A percentile compares a stretch with the other conserved stretches of the same genome.
Conservation (phyloP, 1,140 invertebrate genomes). For the Bombus sylvicola region DNA sequence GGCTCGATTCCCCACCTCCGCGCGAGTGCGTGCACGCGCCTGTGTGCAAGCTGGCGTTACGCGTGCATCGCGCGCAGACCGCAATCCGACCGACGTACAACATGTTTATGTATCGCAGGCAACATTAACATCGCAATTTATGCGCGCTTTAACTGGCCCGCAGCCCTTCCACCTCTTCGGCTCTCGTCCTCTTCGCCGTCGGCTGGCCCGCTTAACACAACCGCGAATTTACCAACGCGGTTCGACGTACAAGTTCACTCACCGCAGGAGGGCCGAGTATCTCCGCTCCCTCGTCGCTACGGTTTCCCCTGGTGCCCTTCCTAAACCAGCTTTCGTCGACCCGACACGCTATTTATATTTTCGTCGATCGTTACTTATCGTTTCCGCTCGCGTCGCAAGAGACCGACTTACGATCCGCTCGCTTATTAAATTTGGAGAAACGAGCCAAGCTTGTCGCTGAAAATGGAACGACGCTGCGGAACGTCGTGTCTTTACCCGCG, state of each 20-base stretch:
- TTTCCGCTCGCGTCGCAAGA: neutral
- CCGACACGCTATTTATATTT: slow-evolving; percentile 64
- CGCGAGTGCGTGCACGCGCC: slow-evolving; percentile 11
- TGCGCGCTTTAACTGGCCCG: slow-evolving; percentile 75
- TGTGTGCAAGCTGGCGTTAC: slow-evolving; percentile 32
- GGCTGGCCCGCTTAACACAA: slow-evolving; percentile 71
- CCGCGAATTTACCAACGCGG: slow-evolving; percentile 74
- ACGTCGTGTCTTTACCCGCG: neutral
- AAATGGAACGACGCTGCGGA: neutral
- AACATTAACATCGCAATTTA: slow-evolving; percentile 81
- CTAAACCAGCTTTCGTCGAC: slow-evolving; percentile 42
- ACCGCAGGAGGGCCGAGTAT: slow-evolving; percentile 54
- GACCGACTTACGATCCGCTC: neutral
- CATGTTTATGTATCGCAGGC: slow-evolving; percentile 79
- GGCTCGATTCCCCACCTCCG: neutral
- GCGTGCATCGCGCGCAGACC: slow-evolving; percentile 69
- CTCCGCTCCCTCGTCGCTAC: slow-evolving; percentile 19
- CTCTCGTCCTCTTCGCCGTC: slow-evolving; percentile 24
- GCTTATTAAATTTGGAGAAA: neutral
- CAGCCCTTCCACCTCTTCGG: slow-evolving; percentile 43
- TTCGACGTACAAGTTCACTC: slow-evolving; percentile 70
- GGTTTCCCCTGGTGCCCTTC: neutral
- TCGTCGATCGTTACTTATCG: slow-evolving; percentile 34
- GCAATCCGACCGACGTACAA: slow-evolving; percentile 78
- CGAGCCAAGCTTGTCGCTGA: neutral